These are phyloP conservation scores for Orchesella cincta DNA, from an alignment of 1,140 invertebrate genomes.

Conservation along the genomic window DNA sequence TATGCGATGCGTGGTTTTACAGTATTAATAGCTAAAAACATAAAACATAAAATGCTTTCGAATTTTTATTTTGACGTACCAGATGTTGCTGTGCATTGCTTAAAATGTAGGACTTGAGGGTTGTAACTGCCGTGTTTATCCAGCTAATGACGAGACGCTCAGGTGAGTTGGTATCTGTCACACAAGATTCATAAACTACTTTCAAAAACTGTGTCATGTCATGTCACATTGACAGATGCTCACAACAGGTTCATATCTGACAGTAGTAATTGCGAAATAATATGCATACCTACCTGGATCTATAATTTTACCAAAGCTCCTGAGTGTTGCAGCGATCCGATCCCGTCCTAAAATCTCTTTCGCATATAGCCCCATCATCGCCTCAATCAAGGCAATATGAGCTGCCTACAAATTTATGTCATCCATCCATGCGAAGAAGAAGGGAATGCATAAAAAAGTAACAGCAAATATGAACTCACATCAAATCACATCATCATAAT, in stretches of 20 bases:
- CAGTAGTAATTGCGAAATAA: too few relatives aligned
- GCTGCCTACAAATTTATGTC: slow-evolving; percentile 45
- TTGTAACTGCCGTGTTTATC: slow-evolving; percentile 47
- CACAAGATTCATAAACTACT: slow-evolving; percentile 10
- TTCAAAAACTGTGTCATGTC: too few relatives aligned
- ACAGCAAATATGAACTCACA: background rate
- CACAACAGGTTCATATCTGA: too few relatives aligned
- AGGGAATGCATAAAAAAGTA: too few relatives aligned
- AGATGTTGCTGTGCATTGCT: slow-evolving; percentile 28
- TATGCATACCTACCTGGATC: slow-evolving; percentile 9
- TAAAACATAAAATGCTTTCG: too few relatives aligned
- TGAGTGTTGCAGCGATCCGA: slow-evolving; percentile 41
- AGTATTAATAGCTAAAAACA: too few relatives aligned
- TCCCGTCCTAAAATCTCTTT: slow-evolving; percentile 44
- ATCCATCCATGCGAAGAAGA: too few relatives aligned
- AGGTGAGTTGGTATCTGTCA: slow-evolving; percentile 38
- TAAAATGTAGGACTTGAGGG: slow-evolving; percentile 47
- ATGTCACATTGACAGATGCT: too few relatives aligned
- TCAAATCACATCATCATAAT: background rate
- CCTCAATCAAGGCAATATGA: slow-evolving; percentile 50
- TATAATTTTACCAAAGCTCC: slow-evolving; percentile 43
- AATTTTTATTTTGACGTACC: slow-evolving; percentile 13
- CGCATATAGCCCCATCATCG: slow-evolving; percentile 47
- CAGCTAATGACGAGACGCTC: slow-evolving; percentile 47
- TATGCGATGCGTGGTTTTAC: too few relatives aligned